Conservation (phyloP, 2,888 invertebrate genomes). For the Lasioglossum calceatum region DNA sequence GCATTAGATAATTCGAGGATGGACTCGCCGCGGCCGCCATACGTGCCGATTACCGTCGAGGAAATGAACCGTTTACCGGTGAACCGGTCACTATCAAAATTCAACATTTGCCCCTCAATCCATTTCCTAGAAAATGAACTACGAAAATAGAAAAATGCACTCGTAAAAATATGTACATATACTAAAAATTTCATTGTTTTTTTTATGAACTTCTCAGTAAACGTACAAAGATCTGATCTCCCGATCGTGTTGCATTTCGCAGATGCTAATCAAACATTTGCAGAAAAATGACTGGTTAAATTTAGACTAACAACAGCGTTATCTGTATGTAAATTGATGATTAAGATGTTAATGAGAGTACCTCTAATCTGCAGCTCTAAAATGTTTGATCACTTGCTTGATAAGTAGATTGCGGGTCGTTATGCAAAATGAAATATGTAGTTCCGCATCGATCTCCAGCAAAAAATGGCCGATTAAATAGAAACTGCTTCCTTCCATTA, state of each 20-base stretch:
- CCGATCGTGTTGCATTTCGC: neutral
- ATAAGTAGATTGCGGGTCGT: neutral
- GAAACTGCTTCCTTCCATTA: neutral
- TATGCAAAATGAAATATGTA: neutral
- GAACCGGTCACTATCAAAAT: neutral
- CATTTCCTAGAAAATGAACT: neutral
- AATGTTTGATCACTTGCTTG: neutral
- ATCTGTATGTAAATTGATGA: neutral
- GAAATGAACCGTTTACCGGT: constrained; percentile 9
- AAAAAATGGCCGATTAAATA: neutral
- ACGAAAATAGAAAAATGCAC: neutral
- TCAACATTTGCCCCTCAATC: neutral
- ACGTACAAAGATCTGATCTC: neutral
- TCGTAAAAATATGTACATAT: neutral
- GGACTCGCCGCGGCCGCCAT: neutral
- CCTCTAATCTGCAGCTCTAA: neutral
- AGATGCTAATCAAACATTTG: neutral
- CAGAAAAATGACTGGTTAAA: neutral
- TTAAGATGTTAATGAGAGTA: neutral
- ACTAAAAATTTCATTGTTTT: neutral
- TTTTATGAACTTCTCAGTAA: neutral
- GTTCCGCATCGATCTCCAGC: neutral
- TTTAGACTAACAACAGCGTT: neutral
- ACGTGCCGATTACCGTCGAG: neutral
- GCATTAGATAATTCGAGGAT: constrained; percentile 39